phyloP scores from a whole-genome alignment of 2,113 vertebrate genomes.

The Bothrops jararaca region DNA sequence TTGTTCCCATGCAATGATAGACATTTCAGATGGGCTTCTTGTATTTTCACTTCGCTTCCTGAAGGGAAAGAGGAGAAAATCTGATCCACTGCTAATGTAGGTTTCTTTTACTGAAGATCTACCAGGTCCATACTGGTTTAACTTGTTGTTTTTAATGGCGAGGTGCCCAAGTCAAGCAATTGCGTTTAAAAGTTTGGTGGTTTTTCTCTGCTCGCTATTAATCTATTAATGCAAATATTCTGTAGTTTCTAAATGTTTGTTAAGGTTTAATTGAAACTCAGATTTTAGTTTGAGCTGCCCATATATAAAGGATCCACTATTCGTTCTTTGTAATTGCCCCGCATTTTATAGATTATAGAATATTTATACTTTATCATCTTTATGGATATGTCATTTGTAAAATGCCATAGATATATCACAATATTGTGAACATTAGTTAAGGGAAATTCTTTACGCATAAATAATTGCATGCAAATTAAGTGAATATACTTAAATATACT shows the following conservation, averaged over 20 bases:
- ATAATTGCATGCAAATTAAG: background rate
- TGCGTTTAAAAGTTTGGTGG: background rate
- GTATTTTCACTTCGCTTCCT: background rate
- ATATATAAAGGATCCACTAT: background rate
- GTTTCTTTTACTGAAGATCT: background rate
- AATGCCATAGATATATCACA: background rate
- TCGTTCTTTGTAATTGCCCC: background rate
- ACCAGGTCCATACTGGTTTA: background rate
- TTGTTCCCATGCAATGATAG: background rate
- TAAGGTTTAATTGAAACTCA: background rate
- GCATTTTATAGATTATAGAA: background rate
- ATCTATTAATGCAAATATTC: background rate
- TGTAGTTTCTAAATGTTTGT: background rate
- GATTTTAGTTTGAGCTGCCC: background rate
- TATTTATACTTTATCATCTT: background rate
- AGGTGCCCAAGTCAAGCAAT: background rate
- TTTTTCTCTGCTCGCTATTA: background rate
- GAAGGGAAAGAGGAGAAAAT: background rate
- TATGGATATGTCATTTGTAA: background rate
- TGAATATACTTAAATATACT: background rate
- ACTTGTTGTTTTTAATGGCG: background rate
- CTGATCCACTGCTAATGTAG: background rate
- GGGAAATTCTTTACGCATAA: background rate
- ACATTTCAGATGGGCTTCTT: background rate
- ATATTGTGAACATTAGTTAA: background rate